These are phyloP conservation scores for Drosophila persimilis DNA, from an alignment of 1,140 invertebrate species.

Conservation along the genomic window DNA sequence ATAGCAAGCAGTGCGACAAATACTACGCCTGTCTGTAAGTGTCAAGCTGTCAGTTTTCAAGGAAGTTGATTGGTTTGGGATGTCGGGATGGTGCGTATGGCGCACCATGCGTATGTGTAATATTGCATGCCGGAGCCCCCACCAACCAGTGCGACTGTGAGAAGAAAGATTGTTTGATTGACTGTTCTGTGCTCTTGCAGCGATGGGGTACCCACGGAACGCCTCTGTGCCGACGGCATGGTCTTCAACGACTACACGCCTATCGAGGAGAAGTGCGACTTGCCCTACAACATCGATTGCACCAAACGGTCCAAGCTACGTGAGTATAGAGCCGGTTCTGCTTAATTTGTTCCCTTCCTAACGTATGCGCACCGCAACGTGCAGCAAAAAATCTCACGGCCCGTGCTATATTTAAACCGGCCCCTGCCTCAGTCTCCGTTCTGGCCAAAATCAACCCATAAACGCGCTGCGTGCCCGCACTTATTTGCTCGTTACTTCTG, in stretches of 20 bases:
- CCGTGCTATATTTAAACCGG: conserved; percentile 47
- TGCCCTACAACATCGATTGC: conserved; percentile 94
- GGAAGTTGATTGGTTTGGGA: too few species aligned
- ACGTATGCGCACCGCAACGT: conserved; percentile 50
- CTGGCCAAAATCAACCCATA: conserved; percentile 60
- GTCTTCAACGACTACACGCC: conserved; percentile 94
- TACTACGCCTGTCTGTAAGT: conserved; percentile 91
- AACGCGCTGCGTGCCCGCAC: conserved; percentile 59
- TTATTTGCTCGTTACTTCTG: conserved; percentile 71
- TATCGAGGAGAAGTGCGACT: conserved; percentile 93
- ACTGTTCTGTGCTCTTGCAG: conserved; percentile 77
- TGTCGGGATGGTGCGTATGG: background rate
- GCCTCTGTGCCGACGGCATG: conserved; percentile 94
- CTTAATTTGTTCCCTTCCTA: conserved; percentile 42
- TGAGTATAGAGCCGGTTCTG: conserved; percentile 85
- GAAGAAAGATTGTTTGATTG: background rate
- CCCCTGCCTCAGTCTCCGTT: background rate
- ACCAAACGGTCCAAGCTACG: conserved; percentile 89
- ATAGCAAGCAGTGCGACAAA: conserved; percentile 94
- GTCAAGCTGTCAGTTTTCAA: background rate
- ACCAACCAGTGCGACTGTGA: too few species aligned
- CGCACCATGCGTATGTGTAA: conserved; percentile 39
- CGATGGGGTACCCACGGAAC: conserved; percentile 88
- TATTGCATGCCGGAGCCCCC: background rate
- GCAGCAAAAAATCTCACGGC: conserved; percentile 24